Base-by-base conservation (phyloP, 2,113 vertebrate species). In the Buteo buteo region DNA sequence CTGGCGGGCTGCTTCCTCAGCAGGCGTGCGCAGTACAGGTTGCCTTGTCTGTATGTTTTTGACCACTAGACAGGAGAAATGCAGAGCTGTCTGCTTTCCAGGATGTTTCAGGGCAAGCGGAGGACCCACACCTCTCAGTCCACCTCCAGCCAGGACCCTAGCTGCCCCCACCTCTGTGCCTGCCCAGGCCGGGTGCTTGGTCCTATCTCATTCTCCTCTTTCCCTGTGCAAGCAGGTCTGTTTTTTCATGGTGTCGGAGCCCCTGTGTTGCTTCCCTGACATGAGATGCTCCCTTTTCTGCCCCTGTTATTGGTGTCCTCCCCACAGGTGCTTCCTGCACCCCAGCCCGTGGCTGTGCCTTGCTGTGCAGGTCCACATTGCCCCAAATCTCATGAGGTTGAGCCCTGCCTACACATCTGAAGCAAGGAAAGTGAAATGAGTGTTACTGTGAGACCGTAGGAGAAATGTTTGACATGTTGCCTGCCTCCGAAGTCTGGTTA, bases 1-100 rank as follows among this genome's bases (percentile, higher is more conserved):
- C 15, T 8, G 36, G 61, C 3, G 8, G 3, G 15, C 66, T 69
- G 45, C 36, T 57, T 76, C 61, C 74, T 52, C 69, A 69, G 89
- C 44, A 71, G 59, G 38, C 0, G 0, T 2, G 20, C 0, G 0
- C 58, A 21, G 38, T 2, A 11, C 0, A 0, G 40, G 32, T 4
- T 66, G 52, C 31, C 54, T 49, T 36, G 31, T 61, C 40, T 49
- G 13, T 9, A 1, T 14, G 45, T 8, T 80, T 88, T 49, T 57
- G 67, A 47, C 54, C 19, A 19, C 0, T 5, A 40, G 47, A 17
- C 1, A 5, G 55, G 21, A 66, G 38, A 55, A 76, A 47, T 7
- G 15, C 11, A 14, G 71, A 69, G 25, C 76, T 38, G 20, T 5
- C 86, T 73, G 55, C 31, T 94, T 67, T 40, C 26, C 29, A 42